Evolutionary conservation across 2,797 vertebrate species (phyloP), one percentile per base, ranked within the genome.

Genomic region (Sylvia borin): DNA sequence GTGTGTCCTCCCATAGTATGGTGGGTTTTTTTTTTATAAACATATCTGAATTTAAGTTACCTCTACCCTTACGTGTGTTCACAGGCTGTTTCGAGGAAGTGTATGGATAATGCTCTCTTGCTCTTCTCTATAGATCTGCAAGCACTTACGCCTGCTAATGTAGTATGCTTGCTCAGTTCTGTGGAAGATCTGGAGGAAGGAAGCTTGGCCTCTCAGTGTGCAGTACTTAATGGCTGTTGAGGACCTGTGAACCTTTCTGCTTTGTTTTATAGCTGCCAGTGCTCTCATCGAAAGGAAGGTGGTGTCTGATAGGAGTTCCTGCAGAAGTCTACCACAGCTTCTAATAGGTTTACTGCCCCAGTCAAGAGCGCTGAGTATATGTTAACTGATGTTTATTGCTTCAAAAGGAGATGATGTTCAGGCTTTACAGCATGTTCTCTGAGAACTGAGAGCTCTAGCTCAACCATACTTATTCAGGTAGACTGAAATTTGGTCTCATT

Each of bases 251-350:
- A 53, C 16, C 17, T 50, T 73, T 64, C 15, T 58, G 25, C 13
- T 74, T 57, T 27, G 42, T 51, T 85, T 76, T 4, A 8, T 38
- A 73, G 36, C 42, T 68, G 55, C 16, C 34, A 43, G 34, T 4
- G 4, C 17, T 68, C 34, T 42, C 11, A 14, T 42, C 50, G 20
- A 45, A 75, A 34, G 42, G 38, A 45, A 61, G 9, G 18, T 32
- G 5, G 3, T 29, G 5, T 19, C 2, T 1, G 43, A n/a, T 50
- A 54, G n/a, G 27, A 65, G 16, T 32, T 48, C 2, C 4, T 15
- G 38, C 32, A 2, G 51, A 32, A 38, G 32, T 64, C 10, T 48
- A 51, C 50, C 20, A 9, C 24, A 72, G 50, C 22, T 81, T 50
- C 32, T 36, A 1, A 4, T 16, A 36, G 14, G 18, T 51, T 53